Evolutionary conservation across 2,888 invertebrate species (phyloP).

Genomic region (Drosophila austrosaltans): DNA sequence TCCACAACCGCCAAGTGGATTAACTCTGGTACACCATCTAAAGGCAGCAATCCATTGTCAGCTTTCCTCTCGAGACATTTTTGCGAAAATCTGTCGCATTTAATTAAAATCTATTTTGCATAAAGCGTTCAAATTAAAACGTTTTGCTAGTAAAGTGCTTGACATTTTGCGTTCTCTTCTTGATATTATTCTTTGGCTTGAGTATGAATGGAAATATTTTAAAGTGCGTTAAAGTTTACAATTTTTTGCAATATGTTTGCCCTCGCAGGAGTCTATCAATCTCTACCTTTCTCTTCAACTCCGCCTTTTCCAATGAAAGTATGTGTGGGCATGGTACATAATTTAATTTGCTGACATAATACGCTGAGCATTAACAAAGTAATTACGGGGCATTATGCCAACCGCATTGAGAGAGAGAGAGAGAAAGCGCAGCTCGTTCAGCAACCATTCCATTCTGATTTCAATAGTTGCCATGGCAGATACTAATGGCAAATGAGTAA

Average conservation of each 20-base stretch:
- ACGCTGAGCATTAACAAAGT: constrained; percentile 72
- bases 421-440: constrained; percentile 35
- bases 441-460: constrained; percentile 18
- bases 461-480: constrained; percentile 41
- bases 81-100: constrained; percentile 29
- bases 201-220: no score
- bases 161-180: not conserved
- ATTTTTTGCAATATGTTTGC: constrained; percentile 42
- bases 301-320: constrained; percentile 21
- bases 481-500: not conserved
- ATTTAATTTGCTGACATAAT: constrained; percentile 62
- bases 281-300: constrained; percentile 1
- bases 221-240: constrained; percentile 28
- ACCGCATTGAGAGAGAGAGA: constrained; percentile 46
- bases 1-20: constrained; percentile 12
- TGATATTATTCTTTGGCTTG: not conserved
- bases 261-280: constrained; percentile 19
- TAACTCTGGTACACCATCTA: constrained; percentile 12
- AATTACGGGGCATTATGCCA: constrained; percentile 70
- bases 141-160: constrained; percentile 35
- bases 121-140: constrained; percentile 7
- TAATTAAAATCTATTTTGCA: constrained; percentile 37
- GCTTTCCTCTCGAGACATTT: constrained; percentile 12
- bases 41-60: constrained; percentile 10
- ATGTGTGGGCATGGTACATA: constrained; percentile 48